phyloP scores from a whole-genome alignment of 2,888 invertebrate genomes.

The Elysia crispata region DNA sequence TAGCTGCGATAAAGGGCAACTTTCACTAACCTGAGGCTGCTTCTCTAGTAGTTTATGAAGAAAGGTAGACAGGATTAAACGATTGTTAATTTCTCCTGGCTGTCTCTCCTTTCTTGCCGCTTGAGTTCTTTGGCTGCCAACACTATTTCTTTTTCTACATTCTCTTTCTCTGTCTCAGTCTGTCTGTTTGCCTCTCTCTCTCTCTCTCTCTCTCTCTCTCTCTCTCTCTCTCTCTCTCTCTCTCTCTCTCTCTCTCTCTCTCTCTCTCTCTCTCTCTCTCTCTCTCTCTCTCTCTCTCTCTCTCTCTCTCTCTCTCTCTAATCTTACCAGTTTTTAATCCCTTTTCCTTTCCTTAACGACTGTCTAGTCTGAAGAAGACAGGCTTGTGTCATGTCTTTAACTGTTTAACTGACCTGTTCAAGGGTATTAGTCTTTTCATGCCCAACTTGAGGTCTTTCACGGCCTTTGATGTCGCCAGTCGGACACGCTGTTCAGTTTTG shows the following conservation, averaged over 20 bases:
- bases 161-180: background rate
- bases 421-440: too few species aligned
- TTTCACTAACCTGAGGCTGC: too few species aligned
- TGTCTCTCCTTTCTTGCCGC: too few species aligned
- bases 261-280: constrained; percentile 1
- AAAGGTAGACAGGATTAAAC: too few species aligned
- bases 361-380: background rate
- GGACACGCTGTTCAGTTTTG: background rate
- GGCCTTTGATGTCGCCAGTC: too few species aligned
- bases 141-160: too few species aligned
- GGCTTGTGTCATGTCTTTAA: background rate
- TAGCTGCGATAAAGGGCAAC: too few species aligned
- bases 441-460: background rate
- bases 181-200: background rate
- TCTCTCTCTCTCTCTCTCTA: constrained; percentile 6
- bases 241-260: constrained; percentile 11
- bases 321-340: background rate
- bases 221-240: background rate
- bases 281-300: constrained; percentile 20
- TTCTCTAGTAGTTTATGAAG: too few species aligned
- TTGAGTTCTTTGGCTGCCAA: too few species aligned
- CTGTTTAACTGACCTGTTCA: background rate
- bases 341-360: too few species aligned
- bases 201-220: constrained; percentile 24
- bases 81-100: too few species aligned